Percentiles rank a stretch among this genome's conserved stretches.
Evolutionary conservation across 2,888 invertebrate genomes (phyloP).

Genomic region (Sphaerophoria rueppellii): DNA sequence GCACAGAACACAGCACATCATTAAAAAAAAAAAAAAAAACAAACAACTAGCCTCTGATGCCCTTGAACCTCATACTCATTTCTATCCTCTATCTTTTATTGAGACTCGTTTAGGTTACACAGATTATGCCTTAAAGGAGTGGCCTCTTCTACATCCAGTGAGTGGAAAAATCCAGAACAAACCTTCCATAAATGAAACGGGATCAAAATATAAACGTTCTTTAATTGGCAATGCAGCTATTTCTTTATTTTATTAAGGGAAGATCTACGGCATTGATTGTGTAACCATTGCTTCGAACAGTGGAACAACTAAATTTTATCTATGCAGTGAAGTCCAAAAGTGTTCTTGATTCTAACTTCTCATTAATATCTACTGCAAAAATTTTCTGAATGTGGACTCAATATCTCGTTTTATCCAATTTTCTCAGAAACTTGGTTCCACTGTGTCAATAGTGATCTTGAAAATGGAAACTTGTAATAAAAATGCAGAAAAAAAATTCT

Average conservation of each 20-base stretch:
- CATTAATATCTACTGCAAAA: too few relatives aligned
- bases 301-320: neutral
- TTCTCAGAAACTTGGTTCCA: neutral
- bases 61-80: slow-evolving; percentile 51
- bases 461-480: slow-evolving; percentile 40
- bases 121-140: slow-evolving; percentile 26
- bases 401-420: neutral
- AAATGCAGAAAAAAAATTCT: slow-evolving; percentile 23
- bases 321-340: too few relatives aligned
- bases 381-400: too few relatives aligned
- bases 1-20: too few relatives aligned
- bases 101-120: slow-evolving; percentile 54
- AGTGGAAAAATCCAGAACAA: slow-evolving; percentile 27
- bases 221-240: slow-evolving; percentile 24
- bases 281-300: neutral
- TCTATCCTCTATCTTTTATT: slow-evolving; percentile 3
- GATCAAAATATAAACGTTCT: neutral
- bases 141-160: neutral
- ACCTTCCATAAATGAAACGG: neutral
- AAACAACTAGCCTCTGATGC: slow-evolving; percentile 11
- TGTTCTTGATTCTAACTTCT: too few relatives aligned
- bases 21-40: too few relatives aligned
- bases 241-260: slow-evolving; percentile 49
- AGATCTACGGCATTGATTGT: neutral
- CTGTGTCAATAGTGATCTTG: slow-evolving; percentile 7